Evolutionary conservation across 2,797 vertebrate species (phyloP).

Genomic region (Pseudochromis fuscus): DNA sequence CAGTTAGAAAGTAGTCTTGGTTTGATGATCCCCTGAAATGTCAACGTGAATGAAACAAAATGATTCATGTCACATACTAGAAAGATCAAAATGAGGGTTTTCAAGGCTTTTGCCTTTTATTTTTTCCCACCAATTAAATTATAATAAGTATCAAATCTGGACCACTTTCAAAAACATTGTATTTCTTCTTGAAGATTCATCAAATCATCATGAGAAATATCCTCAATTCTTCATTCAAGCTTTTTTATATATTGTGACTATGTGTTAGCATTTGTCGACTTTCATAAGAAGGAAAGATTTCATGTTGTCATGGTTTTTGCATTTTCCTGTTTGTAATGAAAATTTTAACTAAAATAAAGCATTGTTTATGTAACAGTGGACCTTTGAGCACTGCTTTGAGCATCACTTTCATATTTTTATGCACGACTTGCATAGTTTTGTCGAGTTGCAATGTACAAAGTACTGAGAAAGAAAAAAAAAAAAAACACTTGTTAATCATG

Average conservation of each 20-base stretch:
- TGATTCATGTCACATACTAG: constrained; percentile 5
- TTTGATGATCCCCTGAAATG: constrained; percentile 38
- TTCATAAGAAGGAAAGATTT: neutral
- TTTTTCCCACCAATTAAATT: neutral
- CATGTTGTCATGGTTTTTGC: neutral
- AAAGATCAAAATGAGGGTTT: constrained; percentile 14
- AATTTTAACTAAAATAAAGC: neutral
- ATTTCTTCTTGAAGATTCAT: neutral
- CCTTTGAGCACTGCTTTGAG: neutral
- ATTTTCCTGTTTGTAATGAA: neutral
- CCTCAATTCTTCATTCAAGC: too few relatives aligned
- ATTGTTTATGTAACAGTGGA: neutral
- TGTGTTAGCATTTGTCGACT: neutral
- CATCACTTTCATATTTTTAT: neutral
- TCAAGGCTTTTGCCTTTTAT: constrained; percentile 7
- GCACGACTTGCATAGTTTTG: neutral
- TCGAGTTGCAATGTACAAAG: neutral
- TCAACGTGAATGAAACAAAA: constrained; percentile 46
- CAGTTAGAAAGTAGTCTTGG: constrained; percentile 49
- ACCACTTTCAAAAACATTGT: neutral
- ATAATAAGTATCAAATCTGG: neutral
- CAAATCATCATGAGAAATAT: constrained; percentile 2
- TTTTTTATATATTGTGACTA: neutral
- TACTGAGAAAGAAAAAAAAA: too few relatives aligned
- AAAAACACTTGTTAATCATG: neutral